Base-by-base conservation (phyloP, 2,797 vertebrate species). In the Mastacembelus armatus region DNA sequence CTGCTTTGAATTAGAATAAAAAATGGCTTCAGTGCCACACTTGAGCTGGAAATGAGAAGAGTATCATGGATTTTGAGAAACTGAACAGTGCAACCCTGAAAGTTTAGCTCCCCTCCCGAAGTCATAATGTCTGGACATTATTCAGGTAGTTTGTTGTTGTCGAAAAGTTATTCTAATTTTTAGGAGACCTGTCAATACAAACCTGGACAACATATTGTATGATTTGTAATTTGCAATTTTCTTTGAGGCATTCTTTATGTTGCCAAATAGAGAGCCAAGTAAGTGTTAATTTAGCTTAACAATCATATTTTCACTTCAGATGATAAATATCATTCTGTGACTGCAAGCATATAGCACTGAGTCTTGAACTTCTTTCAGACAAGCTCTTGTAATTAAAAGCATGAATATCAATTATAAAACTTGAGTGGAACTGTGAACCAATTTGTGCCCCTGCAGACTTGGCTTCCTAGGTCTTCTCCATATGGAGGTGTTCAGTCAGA, bases 401-500 rank as follows among this genome's bases (percentile, higher is more conserved):
- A 15, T 50, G 21, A 56, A 35, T 45, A 75, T 75, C 11, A 66
- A 55, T 74, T 35, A 19, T 49, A 19, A 61, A 56, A 35, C 39
- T 45, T 2, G 8, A 67, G 18, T 47, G 26, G 21, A 45, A 35
- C 18, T 36, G 33, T 72, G 33, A 29, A 30, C 57, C 55, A 8
- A 24, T 45, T 61, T 62, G 26, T 61, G 65, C 43, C 70, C 54
- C 39, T 29, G 16, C 75, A 99, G 98, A 74, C 92, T 99, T 57
- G 98, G 98, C 22, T 99, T 99, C 90, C 93, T 99, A 83, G 97
- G 98, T 70, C 95, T 99, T 70, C 90, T 99, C 45, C 98, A 99
- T 64, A 96, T 99, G 96, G 98, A 99, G 86, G 97, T 99, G 84
- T 99, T 99, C 87, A 98, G 98, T 89, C 98, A 99, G 84, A 90